Base-by-base conservation (phyloP, 2,888 invertebrate genomes). In the Oegoconia quadripuncta region DNA sequence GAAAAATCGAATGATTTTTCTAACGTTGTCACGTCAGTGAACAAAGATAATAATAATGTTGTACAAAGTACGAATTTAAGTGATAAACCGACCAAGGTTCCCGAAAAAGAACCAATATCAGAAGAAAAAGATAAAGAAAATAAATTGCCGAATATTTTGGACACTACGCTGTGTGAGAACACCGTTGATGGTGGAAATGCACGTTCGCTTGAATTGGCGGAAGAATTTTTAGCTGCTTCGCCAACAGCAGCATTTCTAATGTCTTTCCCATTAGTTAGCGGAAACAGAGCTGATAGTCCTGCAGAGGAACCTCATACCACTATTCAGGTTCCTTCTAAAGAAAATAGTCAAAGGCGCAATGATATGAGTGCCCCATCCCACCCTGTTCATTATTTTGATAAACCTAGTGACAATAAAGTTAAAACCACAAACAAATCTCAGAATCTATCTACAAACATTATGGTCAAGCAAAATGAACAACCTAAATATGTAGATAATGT, bases 241-340 rank as follows among this genome's bases (percentile, higher is more conserved):
- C 93, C 94, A 3, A 93, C 93, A 2, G 94, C 93, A 9, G 94
- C 94, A 1, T 93, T 93, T 64, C 77, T 94, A 8, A 89, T 93
- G 80, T 92, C 93, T 1, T 94, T 93, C 59, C 94, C 94, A 0
- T 71, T 93, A 32, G 94, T 94, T 0, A 93, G 87, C 56, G 88
- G 88, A 1, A 87, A 86, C 44, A 74, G 88, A 51, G 88, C 87
- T 18, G 88, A 88, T 30, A 88, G 88, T 41, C 87, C 88, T 6
- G 77, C 79, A 16, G 87, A 87, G 39, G 87, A 86, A 41, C 50
- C 59, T 2, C 66, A 69, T 32, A 69, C 41, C 44, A 42, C 61
- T 17, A 31, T 54, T 33, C 67, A 60, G 42, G 22, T 48, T 9
- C 67, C 57, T 47, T 23, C 53, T 12, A 82, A 71, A 44, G 71